Percentiles rank a stretch among this genome's conserved stretches.
These are phyloP conservation scores for Sclerodermus sp. DNA, from an alignment of 2,888 invertebrate species.

Conservation along the genomic window DNA sequence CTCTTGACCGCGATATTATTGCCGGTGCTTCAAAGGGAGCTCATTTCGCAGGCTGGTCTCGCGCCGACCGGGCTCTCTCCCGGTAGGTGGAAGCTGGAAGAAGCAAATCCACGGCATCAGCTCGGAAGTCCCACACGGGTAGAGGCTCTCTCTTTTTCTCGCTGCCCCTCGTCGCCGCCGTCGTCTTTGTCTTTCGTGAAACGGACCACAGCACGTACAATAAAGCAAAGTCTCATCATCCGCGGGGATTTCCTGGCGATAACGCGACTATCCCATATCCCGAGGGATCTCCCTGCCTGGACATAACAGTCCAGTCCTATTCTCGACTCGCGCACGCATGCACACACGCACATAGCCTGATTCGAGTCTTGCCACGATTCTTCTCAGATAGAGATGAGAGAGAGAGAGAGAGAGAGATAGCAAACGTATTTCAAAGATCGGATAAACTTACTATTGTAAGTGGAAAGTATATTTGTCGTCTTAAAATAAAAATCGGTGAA, in stretches of 20 bases:
- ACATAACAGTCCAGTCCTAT: not conserved
- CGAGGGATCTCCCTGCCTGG: constrained; percentile 15
- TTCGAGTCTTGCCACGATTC: no score
- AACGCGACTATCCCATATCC: constrained; percentile 46
- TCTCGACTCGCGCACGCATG: no score
- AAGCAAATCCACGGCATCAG: constrained; percentile 27
- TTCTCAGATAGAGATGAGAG: not conserved
- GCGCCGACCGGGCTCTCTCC: constrained; percentile 35
- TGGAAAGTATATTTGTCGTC: no score
- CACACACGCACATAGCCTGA: no score
- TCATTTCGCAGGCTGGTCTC: constrained; percentile 52
- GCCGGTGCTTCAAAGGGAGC: constrained; percentile 33
- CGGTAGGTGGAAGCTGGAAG: constrained; percentile 20
- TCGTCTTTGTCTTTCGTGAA: constrained; percentile 26
- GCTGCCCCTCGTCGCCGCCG: constrained; percentile 18
- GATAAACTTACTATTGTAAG: no score
- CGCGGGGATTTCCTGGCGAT: constrained; percentile 54
- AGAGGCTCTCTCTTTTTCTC: no score
- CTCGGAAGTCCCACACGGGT: not conserved
- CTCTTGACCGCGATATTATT: not conserved
- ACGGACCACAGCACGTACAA: constrained; percentile 46
- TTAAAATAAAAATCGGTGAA: no score
- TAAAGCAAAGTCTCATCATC: constrained; percentile 58
- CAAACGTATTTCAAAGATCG: no score
- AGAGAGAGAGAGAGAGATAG: no score